Conservation (phyloP, 2,888 invertebrate genomes). For the Auanema sp. region DNA sequence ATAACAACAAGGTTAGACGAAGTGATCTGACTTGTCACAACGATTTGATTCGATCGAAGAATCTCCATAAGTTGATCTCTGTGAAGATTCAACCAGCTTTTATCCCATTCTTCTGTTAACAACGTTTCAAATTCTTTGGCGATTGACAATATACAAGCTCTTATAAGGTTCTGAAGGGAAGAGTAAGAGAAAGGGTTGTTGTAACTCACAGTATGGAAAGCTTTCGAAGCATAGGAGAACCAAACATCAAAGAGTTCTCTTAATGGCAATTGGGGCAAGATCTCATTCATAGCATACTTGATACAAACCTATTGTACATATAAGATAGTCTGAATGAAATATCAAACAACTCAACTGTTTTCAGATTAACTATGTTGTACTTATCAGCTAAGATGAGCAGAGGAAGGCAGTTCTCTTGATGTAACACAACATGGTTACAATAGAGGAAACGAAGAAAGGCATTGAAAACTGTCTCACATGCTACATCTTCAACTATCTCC, state of each 20-base stretch:
- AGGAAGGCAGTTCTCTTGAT: slow-evolving; percentile 65
- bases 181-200: neutral
- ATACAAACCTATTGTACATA: slow-evolving; percentile 63
- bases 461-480: slow-evolving; percentile 65
- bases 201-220: slow-evolving; percentile 55
- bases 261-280: slow-evolving; percentile 64
- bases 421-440: slow-evolving; percentile 66
- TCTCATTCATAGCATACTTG: slow-evolving; percentile 65
- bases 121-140: slow-evolving; percentile 49
- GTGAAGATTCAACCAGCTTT: slow-evolving; percentile 63
- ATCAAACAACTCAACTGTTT: slow-evolving; percentile 46
- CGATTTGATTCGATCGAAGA: slow-evolving; percentile 64
- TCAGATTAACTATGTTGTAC: slow-evolving; percentile 66
- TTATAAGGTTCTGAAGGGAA: slow-evolving; percentile 37
- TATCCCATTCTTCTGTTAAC: slow-evolving; percentile 65
- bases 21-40: slow-evolving; percentile 54
- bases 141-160: slow-evolving; percentile 54
- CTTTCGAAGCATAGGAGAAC: slow-evolving; percentile 67
- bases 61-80: slow-evolving; percentile 66
- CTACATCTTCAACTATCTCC: slow-evolving; percentile 64
- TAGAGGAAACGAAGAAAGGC: slow-evolving; percentile 66
- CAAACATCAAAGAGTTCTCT: slow-evolving; percentile 67
- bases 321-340: neutral
- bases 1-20: no score
- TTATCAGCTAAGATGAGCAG: slow-evolving; percentile 67